Evolutionary conservation across 1,140 invertebrate species (phyloP).

Genomic region (Brachionus sp.): DNA sequence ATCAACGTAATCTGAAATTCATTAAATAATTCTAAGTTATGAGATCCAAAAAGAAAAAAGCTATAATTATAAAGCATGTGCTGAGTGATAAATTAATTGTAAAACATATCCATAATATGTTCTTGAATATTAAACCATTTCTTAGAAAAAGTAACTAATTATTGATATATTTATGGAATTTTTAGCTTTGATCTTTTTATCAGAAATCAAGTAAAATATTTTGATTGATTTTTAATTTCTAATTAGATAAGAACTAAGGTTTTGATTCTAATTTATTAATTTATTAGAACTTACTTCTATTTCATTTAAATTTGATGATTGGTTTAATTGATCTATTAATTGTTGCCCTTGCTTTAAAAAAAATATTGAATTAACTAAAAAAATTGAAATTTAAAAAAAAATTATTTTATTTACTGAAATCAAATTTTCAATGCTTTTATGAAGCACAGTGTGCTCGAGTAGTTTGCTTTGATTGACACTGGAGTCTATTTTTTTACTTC

Average conservation of each 20-base stretch:
- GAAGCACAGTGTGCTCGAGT: not conserved
- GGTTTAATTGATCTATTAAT: conserved; percentile 16
- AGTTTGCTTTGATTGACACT: not conserved
- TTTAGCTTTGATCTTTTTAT: not conserved
- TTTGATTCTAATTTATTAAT: not conserved
- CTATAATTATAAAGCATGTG: not conserved
- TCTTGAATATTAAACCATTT: not conserved
- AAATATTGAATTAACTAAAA: not conserved
- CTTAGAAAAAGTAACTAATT: not conserved
- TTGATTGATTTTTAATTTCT: too few species aligned
- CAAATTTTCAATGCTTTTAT: conserved; percentile 37
- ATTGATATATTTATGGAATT: not conserved
- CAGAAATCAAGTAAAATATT: not conserved
- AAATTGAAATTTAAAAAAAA: not conserved
- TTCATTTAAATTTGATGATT: not conserved
- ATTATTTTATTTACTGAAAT: not conserved
- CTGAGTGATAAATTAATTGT: not conserved
- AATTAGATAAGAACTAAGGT: too few species aligned
- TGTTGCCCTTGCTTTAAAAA: conserved; percentile 17
- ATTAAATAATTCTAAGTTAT: not conserved
- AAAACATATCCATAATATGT: not conserved
- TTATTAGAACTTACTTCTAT: not conserved
- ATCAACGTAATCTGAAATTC: not conserved
- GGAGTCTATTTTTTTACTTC: not conserved
- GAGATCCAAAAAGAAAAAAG: too few species aligned